Evolutionary conservation across 1,140 invertebrate genomes (phyloP), one percentile per base, ranked within the genome.

Genomic region (Trigoniulus corallinus): DNA sequence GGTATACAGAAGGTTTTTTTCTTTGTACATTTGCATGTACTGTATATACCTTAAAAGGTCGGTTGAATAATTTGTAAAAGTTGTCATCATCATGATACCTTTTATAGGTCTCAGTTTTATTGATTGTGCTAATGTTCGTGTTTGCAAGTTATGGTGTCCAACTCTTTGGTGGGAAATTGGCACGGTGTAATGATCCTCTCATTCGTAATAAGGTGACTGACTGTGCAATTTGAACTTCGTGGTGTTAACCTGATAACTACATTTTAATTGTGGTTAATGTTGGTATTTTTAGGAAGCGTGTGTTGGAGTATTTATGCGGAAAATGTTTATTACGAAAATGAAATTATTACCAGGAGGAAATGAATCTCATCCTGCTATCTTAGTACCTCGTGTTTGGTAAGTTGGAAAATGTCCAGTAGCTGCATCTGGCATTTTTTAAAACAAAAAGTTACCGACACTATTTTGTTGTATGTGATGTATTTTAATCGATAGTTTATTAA

Each of bases 71-170:
- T 10, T 44, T 12, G 42, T 44, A n/a, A n/a, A n/a, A n/a, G 7
- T 44, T n/a, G 27, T 39, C 15, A 50, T 34, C 23, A 46, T 13
- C 22, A 51, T 18, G 20, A 1, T 4, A 27, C 49, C 48, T 43
- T 46, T 68, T 67, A n/a, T 64, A 85, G 80, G 84, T 94, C 71
- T 97, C 93, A 1, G 92, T 95, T 12, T 71, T 99, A n/a, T 71
- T 99, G 25, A 94, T 98, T 59, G 77, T 98, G 1, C 71, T 99
- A 20, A 97, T 99, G 84, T 99, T 98, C 67, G 88, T 98, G 18
- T 99, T 99, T 68, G 94, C 95, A 42, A 95, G 88, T 65, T 99
- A 97, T 62, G 96, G 95, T 1, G 92, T 99, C 1, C 95, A 98
- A 63, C 68, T 98, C 40, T 97, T 95, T 65, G 96, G 95, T 12